These are phyloP conservation scores for Andrena fulva DNA, from an alignment of 2,888 invertebrate genomes.

Conservation along the genomic window DNA sequence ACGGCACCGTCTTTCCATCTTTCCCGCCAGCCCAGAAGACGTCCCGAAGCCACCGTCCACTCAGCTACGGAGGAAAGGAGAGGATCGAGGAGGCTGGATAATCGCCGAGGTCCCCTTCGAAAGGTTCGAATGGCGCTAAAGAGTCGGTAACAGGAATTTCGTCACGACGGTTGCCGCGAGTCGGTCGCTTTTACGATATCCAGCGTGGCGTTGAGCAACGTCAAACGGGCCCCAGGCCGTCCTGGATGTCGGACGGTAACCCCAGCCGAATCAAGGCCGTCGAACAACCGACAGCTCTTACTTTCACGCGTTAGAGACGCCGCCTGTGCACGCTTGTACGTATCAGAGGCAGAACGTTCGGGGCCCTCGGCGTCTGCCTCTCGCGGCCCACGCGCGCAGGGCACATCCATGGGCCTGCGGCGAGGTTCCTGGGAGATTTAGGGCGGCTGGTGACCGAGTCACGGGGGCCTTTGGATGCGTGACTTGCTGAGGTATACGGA, in stretches of 20 bases:
- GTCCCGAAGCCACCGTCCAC: not conserved
- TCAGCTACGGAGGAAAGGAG: not conserved
- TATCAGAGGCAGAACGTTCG: slow-evolving; percentile 40
- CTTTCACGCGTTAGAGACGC: slow-evolving; percentile 79
- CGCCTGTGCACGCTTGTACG: slow-evolving; percentile 48
- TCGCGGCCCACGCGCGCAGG: too few relatives aligned
- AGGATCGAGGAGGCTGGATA: not conserved
- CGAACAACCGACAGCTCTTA: slow-evolving; percentile 75
- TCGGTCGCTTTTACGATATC: slow-evolving; percentile 68
- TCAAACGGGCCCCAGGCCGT: slow-evolving; percentile 73
- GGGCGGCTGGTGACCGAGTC: too few relatives aligned
- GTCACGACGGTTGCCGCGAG: slow-evolving; percentile 61
- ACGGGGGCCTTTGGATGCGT: too few relatives aligned
- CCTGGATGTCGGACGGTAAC: slow-evolving; percentile 82
- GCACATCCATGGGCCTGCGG: too few relatives aligned
- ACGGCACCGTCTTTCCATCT: not conserved
- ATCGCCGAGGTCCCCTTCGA: slow-evolving; percentile 35
- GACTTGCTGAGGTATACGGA: not conserved
- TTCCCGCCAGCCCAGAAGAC: not conserved
- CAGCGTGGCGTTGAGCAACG: slow-evolving; percentile 77
- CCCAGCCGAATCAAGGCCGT: slow-evolving; percentile 83
- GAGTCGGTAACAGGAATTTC: slow-evolving; percentile 65
- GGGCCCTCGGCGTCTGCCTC: not conserved
- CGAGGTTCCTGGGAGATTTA: too few relatives aligned
- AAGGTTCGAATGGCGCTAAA: slow-evolving; percentile 57